Evolutionary conservation across 2,797 vertebrate species (phyloP).

Genomic region (Graptemys geographica): DNA sequence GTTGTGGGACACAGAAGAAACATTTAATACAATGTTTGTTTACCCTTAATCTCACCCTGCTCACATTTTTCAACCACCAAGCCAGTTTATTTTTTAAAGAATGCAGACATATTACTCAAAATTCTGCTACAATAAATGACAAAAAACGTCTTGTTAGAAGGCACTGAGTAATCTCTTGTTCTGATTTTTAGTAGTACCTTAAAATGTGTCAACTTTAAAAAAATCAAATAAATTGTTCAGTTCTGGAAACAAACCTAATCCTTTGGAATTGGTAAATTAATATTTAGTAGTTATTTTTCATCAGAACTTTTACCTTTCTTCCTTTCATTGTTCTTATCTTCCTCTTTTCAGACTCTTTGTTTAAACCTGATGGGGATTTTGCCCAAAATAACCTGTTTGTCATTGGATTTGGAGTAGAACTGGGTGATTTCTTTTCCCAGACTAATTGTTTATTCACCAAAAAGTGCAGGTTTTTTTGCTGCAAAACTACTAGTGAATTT

Average conservation of each 20-base stretch:
- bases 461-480: neutral
- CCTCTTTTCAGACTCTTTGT: neutral
- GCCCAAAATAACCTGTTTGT: neutral
- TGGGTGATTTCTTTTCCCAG: neutral
- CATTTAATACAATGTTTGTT: neutral
- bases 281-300: conserved; percentile 5
- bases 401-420: neutral
- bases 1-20: neutral
- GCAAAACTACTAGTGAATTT: neutral
- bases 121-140: neutral
- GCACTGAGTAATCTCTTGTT: neutral
- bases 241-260: neutral
- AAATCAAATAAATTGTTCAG: neutral
- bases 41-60: neutral
- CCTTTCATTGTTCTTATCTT: neutral
- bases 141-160: neutral
- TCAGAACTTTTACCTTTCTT: neutral
- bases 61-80: neutral
- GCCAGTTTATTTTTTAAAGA: neutral
- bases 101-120: neutral
- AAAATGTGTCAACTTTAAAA: neutral
- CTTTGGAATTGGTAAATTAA: conserved; percentile 4
- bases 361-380: too few species aligned
- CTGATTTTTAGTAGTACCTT: conserved; percentile 11
- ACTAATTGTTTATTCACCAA: neutral